phyloP scores from a whole-genome alignment of 2,113 vertebrate species.

The Mustelus asterias region DNA sequence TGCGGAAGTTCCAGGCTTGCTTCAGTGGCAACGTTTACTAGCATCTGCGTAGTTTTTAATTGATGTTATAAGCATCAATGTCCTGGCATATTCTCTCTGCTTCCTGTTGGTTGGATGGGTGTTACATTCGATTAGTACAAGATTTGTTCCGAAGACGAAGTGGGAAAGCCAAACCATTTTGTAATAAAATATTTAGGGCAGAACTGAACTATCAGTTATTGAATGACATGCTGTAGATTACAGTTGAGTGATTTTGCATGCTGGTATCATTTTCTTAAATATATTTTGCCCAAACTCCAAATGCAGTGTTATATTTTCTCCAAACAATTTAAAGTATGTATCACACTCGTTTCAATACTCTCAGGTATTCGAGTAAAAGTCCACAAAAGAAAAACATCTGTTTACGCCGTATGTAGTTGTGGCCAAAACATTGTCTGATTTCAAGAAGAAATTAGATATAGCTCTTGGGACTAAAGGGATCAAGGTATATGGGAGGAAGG shows the following conservation, averaged over 20 bases:
- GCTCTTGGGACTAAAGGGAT: no score
- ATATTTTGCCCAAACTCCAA: background rate
- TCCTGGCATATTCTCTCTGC: background rate
- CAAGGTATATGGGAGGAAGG: no score
- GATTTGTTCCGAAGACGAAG: background rate
- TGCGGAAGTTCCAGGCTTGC: background rate
- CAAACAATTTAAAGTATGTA: background rate
- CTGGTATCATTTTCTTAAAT: background rate
- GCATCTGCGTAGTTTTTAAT: background rate
- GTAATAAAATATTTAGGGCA: background rate
- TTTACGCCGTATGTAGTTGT: no score
- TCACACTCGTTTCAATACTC: background rate
- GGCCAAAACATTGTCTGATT: no score
- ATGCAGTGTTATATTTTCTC: background rate
- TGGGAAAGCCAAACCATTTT: background rate
- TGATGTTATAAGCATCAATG: background rate
- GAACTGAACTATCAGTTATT: background rate
- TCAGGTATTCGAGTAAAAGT: background rate
- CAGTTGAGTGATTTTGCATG: background rate
- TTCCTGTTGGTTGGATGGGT: background rate
- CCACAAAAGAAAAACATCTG: no score
- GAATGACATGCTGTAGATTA: background rate
- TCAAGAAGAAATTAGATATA: no score
- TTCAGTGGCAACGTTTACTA: background rate
- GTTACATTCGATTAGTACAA: background rate